A percentile compares a stretch with the other conserved stretches of the same genome.
phyloP scores from a whole-genome alignment of 2,888 invertebrate genomes.

The Zootermopsis nevadensis region DNA sequence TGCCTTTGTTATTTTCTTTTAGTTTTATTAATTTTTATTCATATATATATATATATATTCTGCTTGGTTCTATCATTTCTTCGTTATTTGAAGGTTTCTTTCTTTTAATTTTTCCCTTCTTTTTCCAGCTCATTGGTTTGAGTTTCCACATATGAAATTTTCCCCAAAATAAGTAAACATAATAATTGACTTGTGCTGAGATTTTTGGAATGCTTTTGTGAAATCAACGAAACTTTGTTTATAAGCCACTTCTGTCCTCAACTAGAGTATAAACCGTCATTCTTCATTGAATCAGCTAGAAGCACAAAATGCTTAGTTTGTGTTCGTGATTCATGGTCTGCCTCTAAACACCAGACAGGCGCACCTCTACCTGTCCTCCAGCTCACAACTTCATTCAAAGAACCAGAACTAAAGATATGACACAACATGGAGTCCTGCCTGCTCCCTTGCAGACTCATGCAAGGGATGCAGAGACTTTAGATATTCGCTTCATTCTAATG shows the following conservation, averaged over 20 bases:
- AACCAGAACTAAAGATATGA: conserved; percentile 10
- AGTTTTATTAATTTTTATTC: too few relatives aligned
- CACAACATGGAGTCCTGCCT: neutral
- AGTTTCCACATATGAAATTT: too few relatives aligned
- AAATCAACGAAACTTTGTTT: neutral
- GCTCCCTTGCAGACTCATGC: conserved; percentile 13
- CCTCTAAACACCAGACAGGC: conserved; percentile 11
- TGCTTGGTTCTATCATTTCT: too few relatives aligned
- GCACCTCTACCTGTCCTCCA: neutral
- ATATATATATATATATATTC: too few relatives aligned
- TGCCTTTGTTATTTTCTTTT: too few relatives aligned
- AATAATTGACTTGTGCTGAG: too few relatives aligned
- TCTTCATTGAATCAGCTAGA: conserved; percentile 12
- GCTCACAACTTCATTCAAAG: neutral
- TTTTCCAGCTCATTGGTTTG: too few relatives aligned
- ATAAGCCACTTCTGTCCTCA: neutral
- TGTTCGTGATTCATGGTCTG: conserved; percentile 19
- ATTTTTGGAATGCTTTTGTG: neutral
- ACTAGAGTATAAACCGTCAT: neutral
- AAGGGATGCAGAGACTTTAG: conserved; percentile 15
- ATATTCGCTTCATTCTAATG: neutral
- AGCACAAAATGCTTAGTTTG: conserved; percentile 22
- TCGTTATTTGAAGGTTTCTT: too few relatives aligned
- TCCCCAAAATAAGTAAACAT: too few relatives aligned
- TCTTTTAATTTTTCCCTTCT: too few relatives aligned